A percentile compares a stretch with the other conserved stretches of the same genome.
These are phyloP conservation scores for Trichogramma evanescens DNA, from an alignment of 2,888 invertebrate genomes.

Conservation along the genomic window DNA sequence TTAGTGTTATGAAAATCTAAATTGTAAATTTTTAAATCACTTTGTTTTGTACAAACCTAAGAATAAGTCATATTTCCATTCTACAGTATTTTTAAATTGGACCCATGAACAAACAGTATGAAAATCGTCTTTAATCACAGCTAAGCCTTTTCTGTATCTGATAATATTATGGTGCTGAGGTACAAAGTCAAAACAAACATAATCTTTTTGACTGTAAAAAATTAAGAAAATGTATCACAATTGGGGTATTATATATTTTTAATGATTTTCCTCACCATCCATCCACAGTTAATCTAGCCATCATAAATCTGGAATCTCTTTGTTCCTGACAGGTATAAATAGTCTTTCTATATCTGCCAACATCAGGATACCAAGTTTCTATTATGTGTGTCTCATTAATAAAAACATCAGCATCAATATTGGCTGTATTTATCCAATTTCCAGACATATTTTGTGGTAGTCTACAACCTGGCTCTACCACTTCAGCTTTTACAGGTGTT, in stretches of 20 bases:
- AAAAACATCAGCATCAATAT: slow-evolving; percentile 87
- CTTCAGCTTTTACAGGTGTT: slow-evolving; percentile 82
- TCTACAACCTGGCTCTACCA: slow-evolving; percentile 84
- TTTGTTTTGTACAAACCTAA: slow-evolving; percentile 47
- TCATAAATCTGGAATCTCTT: slow-evolving; percentile 84
- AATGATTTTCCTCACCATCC: slow-evolving; percentile 59
- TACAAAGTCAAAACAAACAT: slow-evolving; percentile 92
- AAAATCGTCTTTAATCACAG: slow-evolving; percentile 83
- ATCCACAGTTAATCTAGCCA: slow-evolving; percentile 93
- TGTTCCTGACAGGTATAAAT: slow-evolving; percentile 93
- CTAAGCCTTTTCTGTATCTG: slow-evolving; percentile 78
- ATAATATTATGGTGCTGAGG: slow-evolving; percentile 94
- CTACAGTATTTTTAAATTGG: slow-evolving; percentile 74
- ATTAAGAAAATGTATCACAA: not conserved
- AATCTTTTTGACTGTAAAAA: slow-evolving; percentile 81
- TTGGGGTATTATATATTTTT: not conserved
- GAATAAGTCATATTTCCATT: slow-evolving; percentile 83
- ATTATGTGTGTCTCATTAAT: slow-evolving; percentile 96
- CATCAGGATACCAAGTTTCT: slow-evolving; percentile 91
- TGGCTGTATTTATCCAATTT: slow-evolving; percentile 95
- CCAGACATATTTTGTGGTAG: slow-evolving; percentile 91
- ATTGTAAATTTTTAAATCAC: not conserved
- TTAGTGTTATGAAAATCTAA: not conserved
- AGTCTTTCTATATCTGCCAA: slow-evolving; percentile 76
- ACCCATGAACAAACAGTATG: slow-evolving; percentile 93